Evolutionary conservation across 2,888 invertebrate genomes (phyloP).

Genomic region (Conomelus anceps): DNA sequence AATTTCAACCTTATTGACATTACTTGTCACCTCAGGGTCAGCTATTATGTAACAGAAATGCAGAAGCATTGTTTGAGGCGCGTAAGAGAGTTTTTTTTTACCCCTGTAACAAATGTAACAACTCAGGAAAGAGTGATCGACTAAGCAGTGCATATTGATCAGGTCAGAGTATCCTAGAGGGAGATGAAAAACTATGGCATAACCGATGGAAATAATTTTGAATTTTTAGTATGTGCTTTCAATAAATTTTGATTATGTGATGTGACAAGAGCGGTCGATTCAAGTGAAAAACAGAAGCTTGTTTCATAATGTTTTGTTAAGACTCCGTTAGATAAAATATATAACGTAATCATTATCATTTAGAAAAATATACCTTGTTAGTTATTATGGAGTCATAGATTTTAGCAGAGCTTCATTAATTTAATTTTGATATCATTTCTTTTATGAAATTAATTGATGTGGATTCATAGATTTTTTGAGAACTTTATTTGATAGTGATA

Average conservation of each 20-base stretch:
- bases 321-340: no score
- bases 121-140: neutral
- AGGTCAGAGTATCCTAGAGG: neutral
- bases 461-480: no score
- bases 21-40: neutral
- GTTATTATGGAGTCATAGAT: no score
- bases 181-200: neutral
- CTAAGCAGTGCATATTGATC: neutral
- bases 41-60: neutral
- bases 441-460: no score
- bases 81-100: neutral
- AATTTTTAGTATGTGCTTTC: neutral
- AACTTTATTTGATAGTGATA: no score
- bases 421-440: no score
- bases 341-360: no score
- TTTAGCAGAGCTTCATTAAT: no score
- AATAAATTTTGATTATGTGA: neutral
- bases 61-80: neutral
- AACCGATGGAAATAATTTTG: neutral
- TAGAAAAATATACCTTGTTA: no score
- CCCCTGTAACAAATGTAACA: neutral
- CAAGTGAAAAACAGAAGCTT: neutral
- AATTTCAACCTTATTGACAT: neutral
- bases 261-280: neutral
- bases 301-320: neutral